Evolutionary conservation across 2,797 vertebrate species (phyloP).

Genomic region (Tamandua tetradactyla): DNA sequence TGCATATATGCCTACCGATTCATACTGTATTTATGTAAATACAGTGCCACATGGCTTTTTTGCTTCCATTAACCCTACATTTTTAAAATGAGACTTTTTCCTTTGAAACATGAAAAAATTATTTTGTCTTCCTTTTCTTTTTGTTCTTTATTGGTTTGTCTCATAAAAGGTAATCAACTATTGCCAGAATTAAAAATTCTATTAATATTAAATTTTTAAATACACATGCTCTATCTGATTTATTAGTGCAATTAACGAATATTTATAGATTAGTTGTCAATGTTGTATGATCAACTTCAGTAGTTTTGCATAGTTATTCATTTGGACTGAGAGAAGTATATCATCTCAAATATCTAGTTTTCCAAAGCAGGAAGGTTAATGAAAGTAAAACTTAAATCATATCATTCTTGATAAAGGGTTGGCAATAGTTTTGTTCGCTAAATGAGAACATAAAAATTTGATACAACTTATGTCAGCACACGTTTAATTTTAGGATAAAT

Average conservation of each 20-base stretch:
- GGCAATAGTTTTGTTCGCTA: background rate
- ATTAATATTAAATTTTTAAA: background rate
- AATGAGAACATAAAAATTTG: background rate
- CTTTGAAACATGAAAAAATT: background rate
- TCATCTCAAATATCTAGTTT: background rate
- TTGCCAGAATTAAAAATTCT: background rate
- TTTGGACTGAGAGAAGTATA: background rate
- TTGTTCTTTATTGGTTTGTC: background rate
- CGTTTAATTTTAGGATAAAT: constrained; percentile 49
- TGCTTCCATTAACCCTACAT: background rate
- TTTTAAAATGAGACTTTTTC: background rate
- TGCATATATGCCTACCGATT: background rate
- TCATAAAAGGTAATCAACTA: background rate
- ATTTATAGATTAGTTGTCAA: background rate
- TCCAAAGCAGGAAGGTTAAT: background rate
- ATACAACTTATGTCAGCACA: background rate
- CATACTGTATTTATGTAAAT: background rate
- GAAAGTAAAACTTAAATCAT: background rate
- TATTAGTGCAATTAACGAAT: background rate
- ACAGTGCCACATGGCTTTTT: background rate
- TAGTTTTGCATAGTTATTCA: background rate
- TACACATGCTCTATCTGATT: background rate
- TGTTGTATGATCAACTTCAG: background rate
- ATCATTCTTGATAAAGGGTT: background rate
- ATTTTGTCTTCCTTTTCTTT: background rate